These are phyloP conservation scores for Phenacoccus solenopsis DNA, from an alignment of 1,140 invertebrate genomes.

Conservation along the genomic window DNA sequence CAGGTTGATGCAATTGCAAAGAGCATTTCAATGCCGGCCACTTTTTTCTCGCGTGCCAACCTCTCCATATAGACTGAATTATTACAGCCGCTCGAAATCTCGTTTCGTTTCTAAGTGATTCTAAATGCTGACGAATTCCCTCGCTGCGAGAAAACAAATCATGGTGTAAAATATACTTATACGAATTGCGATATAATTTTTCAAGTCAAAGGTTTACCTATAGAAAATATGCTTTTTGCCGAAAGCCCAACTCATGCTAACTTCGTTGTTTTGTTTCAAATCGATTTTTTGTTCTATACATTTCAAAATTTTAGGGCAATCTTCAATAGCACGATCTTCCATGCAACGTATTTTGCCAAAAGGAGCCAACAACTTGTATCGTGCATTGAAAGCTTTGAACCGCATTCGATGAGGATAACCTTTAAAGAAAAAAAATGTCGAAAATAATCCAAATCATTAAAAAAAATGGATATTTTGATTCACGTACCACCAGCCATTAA, in stretches of 20 bases:
- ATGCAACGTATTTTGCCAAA: slow-evolving; percentile 55
- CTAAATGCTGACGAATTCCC: slow-evolving; percentile 76
- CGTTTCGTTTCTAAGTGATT: slow-evolving; percentile 51
- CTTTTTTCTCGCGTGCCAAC: slow-evolving; percentile 54
- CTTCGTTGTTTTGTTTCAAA: slow-evolving; percentile 27
- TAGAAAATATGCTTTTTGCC: slow-evolving; percentile 87
- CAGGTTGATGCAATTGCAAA: slow-evolving; percentile 26
- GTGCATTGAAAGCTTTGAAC: slow-evolving; percentile 81
- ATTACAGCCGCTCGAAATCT: slow-evolving; percentile 57
- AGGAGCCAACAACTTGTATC: slow-evolving; percentile 69
- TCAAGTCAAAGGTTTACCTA: too few species aligned
- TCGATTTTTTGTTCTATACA: slow-evolving; percentile 37
- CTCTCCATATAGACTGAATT: slow-evolving; percentile 71
- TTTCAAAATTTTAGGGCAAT: slow-evolving; percentile 64
- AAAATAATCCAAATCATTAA: too few species aligned
- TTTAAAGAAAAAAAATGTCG: slow-evolving; percentile 28
- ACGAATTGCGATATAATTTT: too few species aligned
- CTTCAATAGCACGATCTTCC: slow-evolving; percentile 69
- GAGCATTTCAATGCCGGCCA: slow-evolving; percentile 47
- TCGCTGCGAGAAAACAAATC: slow-evolving; percentile 49
- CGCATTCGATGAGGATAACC: slow-evolving; percentile 88
- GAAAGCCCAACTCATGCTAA: slow-evolving; percentile 69
- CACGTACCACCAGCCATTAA: slow-evolving; percentile 68
- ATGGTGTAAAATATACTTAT: not conserved
- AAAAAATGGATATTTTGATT: too few species aligned